Evolutionary conservation across 2,888 invertebrate genomes (phyloP).

Genomic region (Melanostoma mellinum): DNA sequence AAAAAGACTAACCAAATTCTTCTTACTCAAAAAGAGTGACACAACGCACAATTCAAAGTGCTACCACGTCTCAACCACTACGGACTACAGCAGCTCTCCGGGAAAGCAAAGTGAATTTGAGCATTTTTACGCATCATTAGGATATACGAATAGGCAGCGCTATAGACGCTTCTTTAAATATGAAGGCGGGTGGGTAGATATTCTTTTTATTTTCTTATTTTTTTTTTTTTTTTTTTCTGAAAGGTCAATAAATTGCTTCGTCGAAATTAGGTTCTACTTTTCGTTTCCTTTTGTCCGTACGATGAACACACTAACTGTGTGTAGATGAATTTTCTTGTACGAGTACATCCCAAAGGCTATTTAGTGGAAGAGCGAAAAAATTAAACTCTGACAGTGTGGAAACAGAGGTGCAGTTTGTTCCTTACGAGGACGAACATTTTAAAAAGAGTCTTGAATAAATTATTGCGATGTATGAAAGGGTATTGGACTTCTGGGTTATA

Average conservation of each 20-base stretch:
- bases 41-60: slow-evolving; percentile 27
- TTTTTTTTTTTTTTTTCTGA: background rate
- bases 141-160: slow-evolving; percentile 23
- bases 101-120: slow-evolving; percentile 27
- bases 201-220: background rate
- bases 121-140: slow-evolving; percentile 38
- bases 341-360: background rate
- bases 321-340: slow-evolving; percentile 4
- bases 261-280: slow-evolving; percentile 28
- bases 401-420: slow-evolving; percentile 20
- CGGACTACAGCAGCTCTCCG: slow-evolving; percentile 3
- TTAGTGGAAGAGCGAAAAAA: no score
- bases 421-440: background rate
- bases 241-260: slow-evolving; percentile 37
- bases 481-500: slow-evolving; percentile 18
- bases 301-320: background rate
- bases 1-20: background rate
- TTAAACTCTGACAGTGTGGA: background rate
- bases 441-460: slow-evolving; percentile 16
- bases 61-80: background rate
- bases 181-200: background rate
- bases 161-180: background rate
- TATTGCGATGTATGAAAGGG: slow-evolving; percentile 13
- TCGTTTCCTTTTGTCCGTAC: background rate
- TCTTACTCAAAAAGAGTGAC: slow-evolving; percentile 23